Evolutionary conservation across 2,888 invertebrate species (phyloP).

Genomic region (Drosophila dives): DNA sequence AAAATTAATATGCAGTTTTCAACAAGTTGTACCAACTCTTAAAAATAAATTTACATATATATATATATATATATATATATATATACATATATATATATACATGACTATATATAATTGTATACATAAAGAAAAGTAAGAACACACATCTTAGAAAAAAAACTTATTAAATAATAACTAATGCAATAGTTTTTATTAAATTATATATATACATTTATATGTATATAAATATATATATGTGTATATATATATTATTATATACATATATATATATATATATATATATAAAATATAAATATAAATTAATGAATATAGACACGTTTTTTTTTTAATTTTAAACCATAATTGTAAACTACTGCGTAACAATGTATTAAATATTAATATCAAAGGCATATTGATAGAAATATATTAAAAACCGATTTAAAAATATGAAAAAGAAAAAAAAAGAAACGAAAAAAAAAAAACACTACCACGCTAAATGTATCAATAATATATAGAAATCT

Average conservation of each 20-base stretch:
- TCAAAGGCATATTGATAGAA: constrained; percentile 74
- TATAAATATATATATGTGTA: constrained; percentile 5
- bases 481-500: constrained; percentile 70
- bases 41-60: constrained; percentile 20
- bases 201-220: constrained; percentile 29
- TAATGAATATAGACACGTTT: constrained; percentile 31
- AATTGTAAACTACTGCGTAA: constrained; percentile 74
- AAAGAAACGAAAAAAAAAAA: constrained; percentile 37
- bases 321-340: constrained; percentile 68
- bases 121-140: constrained; percentile 16
- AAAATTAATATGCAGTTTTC: constrained; percentile 41
- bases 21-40: constrained; percentile 56
- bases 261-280: constrained; percentile 31
- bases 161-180: constrained; percentile 72
- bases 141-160: constrained; percentile 48
- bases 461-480: constrained; percentile 74
- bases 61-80: constrained; percentile 7
- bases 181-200: constrained; percentile 77
- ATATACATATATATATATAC: constrained; percentile 14
- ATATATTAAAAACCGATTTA: constrained; percentile 57
- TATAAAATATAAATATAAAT: constrained; percentile 17
- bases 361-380: constrained; percentile 77
- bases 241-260: neutral
- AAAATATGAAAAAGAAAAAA: constrained; percentile 39
- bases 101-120: neutral